Percentiles rank a stretch among this genome's conserved stretches.
Evolutionary conservation across 2,797 vertebrate genomes (phyloP).

Genomic region (Oreortyx pictus): DNA sequence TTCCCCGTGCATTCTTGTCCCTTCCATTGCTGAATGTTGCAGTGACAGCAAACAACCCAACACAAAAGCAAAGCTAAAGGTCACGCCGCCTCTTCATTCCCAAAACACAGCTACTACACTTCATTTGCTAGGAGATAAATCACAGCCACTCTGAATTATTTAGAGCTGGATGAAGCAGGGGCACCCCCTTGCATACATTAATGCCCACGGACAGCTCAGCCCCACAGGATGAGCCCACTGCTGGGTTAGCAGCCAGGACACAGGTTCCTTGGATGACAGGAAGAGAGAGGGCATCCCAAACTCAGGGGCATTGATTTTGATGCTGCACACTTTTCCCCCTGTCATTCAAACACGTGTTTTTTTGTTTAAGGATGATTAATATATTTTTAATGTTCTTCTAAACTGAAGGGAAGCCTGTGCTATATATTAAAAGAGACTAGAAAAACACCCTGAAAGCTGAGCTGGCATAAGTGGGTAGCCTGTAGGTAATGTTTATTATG

Average conservation of each 20-base stretch:
- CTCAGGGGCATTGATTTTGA: constrained; percentile 37
- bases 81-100: background rate
- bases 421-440: constrained; percentile 66
- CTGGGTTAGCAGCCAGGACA: background rate
- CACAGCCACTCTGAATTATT: background rate
- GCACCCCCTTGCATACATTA: background rate
- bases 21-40: background rate
- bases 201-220: fast-evolving
- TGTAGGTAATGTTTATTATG: constrained; percentile 57
- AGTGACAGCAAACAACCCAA: constrained; percentile 26
- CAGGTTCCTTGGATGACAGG: background rate
- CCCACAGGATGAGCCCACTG: background rate
- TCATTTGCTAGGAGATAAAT: background rate
- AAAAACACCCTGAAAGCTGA: constrained; percentile 59
- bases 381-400: constrained; percentile 67
- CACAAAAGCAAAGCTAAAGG: constrained; percentile 45
- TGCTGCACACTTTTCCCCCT: background rate
- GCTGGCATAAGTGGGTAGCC: constrained; percentile 53
- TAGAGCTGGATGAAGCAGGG: background rate
- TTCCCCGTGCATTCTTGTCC: background rate
- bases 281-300: background rate
- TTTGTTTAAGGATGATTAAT: constrained; percentile 75
- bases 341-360: constrained; percentile 61
- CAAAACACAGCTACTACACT: background rate
- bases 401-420: constrained; percentile 63